Evolutionary conservation across 1,140 invertebrate genomes (phyloP).

Genomic region (Penaeus indicus): DNA sequence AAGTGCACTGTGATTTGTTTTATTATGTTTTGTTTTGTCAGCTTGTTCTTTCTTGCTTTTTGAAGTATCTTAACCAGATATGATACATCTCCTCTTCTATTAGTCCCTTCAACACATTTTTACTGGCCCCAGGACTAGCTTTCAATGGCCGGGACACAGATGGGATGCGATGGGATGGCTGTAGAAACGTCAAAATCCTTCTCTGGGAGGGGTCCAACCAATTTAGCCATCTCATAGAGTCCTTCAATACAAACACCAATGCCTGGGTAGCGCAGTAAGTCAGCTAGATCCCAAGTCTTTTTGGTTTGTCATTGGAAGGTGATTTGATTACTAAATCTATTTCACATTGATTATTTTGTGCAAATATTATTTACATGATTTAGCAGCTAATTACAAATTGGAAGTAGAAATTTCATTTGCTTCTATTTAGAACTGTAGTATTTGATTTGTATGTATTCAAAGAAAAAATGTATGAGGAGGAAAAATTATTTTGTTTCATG

Average conservation of each 20-base stretch:
- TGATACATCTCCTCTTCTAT: background rate
- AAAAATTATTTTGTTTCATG: too few species aligned
- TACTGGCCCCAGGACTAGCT: slow-evolving; percentile 69
- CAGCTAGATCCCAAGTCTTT: slow-evolving; percentile 6
- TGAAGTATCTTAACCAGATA: too few species aligned
- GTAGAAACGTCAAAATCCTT: slow-evolving; percentile 71
- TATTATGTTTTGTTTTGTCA: background rate
- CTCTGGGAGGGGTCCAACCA: slow-evolving; percentile 69
- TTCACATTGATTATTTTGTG: background rate
- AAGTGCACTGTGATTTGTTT: background rate
- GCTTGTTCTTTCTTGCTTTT: background rate
- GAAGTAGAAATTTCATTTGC: background rate
- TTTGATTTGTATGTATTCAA: too few species aligned
- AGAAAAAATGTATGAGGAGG: too few species aligned
- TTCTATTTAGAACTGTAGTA: background rate
- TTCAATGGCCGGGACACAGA: slow-evolving; percentile 71
- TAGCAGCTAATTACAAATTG: too few species aligned
- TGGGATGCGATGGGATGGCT: slow-evolving; percentile 70
- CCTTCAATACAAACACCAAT: slow-evolving; percentile 74
- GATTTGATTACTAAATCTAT: slow-evolving; percentile 12
- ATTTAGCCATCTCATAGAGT: slow-evolving; percentile 70
- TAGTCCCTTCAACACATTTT: slow-evolving; percentile 47
- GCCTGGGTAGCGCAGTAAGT: slow-evolving; percentile 72
- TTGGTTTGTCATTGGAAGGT: slow-evolving; percentile 23
- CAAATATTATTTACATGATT: background rate